These are phyloP conservation scores for Salvelinus sp. DNA, from an alignment of 2,113 vertebrate species.

Conservation along the genomic window DNA sequence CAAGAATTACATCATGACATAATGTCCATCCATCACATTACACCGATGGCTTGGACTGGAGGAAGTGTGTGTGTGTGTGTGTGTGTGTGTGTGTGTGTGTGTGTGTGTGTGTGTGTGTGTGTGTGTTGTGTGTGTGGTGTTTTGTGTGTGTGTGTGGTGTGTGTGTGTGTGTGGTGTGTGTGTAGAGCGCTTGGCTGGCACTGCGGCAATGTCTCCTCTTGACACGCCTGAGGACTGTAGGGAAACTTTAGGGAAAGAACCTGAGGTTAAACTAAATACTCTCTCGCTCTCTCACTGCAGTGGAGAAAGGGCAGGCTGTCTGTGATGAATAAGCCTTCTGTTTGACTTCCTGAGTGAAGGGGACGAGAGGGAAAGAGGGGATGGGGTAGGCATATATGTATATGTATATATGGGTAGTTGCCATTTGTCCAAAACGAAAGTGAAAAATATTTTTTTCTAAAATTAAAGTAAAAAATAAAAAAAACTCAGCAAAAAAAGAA, in stretches of 20 bases:
- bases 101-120: too few relatives aligned
- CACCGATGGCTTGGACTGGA: not conserved
- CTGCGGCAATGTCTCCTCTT: not conserved
- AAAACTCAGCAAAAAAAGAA: too few relatives aligned
- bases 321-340: not conserved
- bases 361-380: not conserved
- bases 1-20: not conserved
- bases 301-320: not conserved
- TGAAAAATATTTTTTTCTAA: accelerated
- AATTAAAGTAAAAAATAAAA: too few relatives aligned
- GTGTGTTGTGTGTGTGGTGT: too few relatives aligned
- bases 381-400: too few relatives aligned
- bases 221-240: not conserved
- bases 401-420: too few relatives aligned
- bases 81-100: too few relatives aligned
- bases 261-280: not conserved
- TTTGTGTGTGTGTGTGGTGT: too few relatives aligned
- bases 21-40: not conserved
- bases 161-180: too few relatives aligned
- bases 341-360: not conserved
- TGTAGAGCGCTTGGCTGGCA: not conserved
- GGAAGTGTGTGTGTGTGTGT: not conserved
- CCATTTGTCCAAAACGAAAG: too few relatives aligned
- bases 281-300: not conserved
- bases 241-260: not conserved